Evolutionary conservation across 2,797 vertebrate species (phyloP).

Genomic region (Parambassis ranga): DNA sequence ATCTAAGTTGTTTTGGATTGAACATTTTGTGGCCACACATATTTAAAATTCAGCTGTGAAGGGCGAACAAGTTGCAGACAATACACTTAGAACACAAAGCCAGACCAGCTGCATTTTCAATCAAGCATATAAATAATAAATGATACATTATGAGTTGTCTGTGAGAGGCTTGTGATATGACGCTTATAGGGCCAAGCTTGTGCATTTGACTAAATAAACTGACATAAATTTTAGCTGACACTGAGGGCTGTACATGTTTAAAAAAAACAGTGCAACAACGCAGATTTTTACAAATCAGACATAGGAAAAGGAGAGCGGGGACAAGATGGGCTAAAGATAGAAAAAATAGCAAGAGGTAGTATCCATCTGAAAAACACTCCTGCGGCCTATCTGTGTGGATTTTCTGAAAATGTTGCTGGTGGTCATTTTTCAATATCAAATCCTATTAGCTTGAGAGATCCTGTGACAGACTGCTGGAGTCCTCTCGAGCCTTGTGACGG

Average conservation of each 20-base stretch:
- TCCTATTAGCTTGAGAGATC: slow-evolving; percentile 83
- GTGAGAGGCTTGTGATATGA: slow-evolving; percentile 65
- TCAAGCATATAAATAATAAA: slow-evolving; percentile 80
- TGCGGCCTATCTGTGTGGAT: slow-evolving; percentile 45
- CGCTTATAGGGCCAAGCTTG: slow-evolving; percentile 47
- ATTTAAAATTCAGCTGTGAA: slow-evolving; percentile 25
- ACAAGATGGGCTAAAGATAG: slow-evolving; percentile 3
- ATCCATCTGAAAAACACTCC: slow-evolving; percentile 49
- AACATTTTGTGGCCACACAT: slow-evolving; percentile 35
- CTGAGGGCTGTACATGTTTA: slow-evolving; percentile 9
- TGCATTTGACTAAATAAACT: slow-evolving; percentile 31
- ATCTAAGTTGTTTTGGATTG: slow-evolving; percentile 2
- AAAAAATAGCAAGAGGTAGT: slow-evolving; percentile 2
- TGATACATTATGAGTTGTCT: slow-evolving; percentile 77
- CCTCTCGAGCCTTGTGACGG: slow-evolving; percentile 74
- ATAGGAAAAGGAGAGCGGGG: slow-evolving; percentile 1
- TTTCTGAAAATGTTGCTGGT: slow-evolving; percentile 68
- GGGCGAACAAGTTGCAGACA: slow-evolving; percentile 25
- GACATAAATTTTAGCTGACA: slow-evolving; percentile 40
- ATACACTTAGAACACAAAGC: slow-evolving; percentile 66
- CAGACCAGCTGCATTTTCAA: slow-evolving; percentile 76
- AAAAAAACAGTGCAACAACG: slow-evolving; percentile 20
- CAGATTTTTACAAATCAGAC: slow-evolving; percentile 33
- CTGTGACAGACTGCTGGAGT: slow-evolving; percentile 75
- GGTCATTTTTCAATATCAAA: slow-evolving; percentile 84